A percentile compares a stretch with the other conserved stretches of the same genome.
Conservation (phyloP, 2,797 vertebrate genomes). For the Rhyacichthys aspro region DNA sequence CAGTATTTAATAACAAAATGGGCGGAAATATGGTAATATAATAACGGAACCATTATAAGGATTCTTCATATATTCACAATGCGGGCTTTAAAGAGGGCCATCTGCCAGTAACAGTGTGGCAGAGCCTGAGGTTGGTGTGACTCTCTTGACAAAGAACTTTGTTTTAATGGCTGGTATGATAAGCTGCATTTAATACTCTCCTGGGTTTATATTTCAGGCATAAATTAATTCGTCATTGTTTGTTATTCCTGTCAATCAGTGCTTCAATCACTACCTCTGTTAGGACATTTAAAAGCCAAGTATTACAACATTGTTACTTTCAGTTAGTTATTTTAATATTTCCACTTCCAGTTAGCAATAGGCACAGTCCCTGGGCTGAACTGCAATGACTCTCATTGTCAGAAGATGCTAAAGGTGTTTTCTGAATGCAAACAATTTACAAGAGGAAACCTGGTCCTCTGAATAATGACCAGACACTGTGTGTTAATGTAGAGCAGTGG, state of each 20-base stretch:
- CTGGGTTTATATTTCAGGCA: slow-evolving; percentile 35
- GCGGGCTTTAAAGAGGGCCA: slow-evolving; percentile 3
- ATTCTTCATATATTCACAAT: slow-evolving; percentile 16
- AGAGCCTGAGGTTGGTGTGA: slow-evolving; percentile 42
- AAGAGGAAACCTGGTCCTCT: slow-evolving; percentile 45
- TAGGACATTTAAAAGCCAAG: slow-evolving; percentile 64
- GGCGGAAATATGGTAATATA: not conserved
- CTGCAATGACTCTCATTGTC: slow-evolving; percentile 41
- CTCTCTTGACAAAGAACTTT: slow-evolving; percentile 36
- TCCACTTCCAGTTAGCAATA: slow-evolving; percentile 60
- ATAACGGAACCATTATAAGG: not conserved
- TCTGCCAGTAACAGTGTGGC: slow-evolving; percentile 24
- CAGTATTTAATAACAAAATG: slow-evolving; percentile 1
- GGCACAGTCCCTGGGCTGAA: slow-evolving; percentile 46
- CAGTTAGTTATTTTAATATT: slow-evolving; percentile 24
- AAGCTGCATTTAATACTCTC: slow-evolving; percentile 66
- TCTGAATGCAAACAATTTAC: slow-evolving; percentile 36
- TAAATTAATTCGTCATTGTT: slow-evolving; percentile 55
- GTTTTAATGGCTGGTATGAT: slow-evolving; percentile 45
- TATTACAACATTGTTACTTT: slow-evolving; percentile 66
- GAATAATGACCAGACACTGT: slow-evolving; percentile 64
- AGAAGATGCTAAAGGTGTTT: slow-evolving; percentile 39
- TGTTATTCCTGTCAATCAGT: slow-evolving; percentile 61
- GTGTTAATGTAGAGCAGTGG: slow-evolving; percentile 40
- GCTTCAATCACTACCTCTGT: slow-evolving; percentile 80